phyloP scores from a whole-genome alignment of 1,140 invertebrate species.

The Heterodera carotae region DNA sequence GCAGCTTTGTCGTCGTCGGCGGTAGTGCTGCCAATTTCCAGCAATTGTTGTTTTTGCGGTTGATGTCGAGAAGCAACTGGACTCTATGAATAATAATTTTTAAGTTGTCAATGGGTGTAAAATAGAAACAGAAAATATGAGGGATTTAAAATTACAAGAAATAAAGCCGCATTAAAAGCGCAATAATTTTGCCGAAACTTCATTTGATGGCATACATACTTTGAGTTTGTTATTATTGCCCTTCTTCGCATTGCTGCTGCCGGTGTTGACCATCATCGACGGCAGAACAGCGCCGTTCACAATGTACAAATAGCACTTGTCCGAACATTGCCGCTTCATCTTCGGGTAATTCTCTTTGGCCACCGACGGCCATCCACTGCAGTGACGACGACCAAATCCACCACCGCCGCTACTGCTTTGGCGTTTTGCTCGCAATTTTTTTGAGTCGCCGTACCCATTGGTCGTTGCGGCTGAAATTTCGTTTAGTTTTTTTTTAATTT shows the following conservation, averaged over 20 bases:
- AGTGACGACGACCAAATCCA: too few relatives aligned
- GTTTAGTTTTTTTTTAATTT: not conserved
- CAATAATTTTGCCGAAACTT: too few relatives aligned
- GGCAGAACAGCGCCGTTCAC: not conserved
- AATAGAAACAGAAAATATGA: too few relatives aligned
- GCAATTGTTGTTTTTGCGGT: not conserved
- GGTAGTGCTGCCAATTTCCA: not conserved
- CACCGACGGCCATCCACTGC: not conserved
- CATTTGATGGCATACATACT: too few relatives aligned
- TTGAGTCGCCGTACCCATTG: conserved; percentile 32
- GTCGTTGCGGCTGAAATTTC: conserved; percentile 26
- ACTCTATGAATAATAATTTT: conserved; percentile 12
- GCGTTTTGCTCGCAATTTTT: conserved; percentile 24
- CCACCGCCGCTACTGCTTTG: not conserved
- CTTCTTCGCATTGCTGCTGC: conserved; percentile 9
- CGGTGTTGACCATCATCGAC: not conserved
- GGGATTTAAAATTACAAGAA: too few relatives aligned
- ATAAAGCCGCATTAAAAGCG: too few relatives aligned
- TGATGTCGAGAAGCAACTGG: not conserved
- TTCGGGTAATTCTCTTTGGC: not conserved
- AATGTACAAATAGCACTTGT: conserved; percentile 33
- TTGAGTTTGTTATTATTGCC: not conserved
- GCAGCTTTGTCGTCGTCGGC: not conserved
- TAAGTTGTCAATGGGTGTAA: too few relatives aligned
- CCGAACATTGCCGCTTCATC: conserved; percentile 31